Base-by-base conservation (phyloP, 1,140 invertebrate genomes). In the Amphibalanus amphitrite region DNA sequence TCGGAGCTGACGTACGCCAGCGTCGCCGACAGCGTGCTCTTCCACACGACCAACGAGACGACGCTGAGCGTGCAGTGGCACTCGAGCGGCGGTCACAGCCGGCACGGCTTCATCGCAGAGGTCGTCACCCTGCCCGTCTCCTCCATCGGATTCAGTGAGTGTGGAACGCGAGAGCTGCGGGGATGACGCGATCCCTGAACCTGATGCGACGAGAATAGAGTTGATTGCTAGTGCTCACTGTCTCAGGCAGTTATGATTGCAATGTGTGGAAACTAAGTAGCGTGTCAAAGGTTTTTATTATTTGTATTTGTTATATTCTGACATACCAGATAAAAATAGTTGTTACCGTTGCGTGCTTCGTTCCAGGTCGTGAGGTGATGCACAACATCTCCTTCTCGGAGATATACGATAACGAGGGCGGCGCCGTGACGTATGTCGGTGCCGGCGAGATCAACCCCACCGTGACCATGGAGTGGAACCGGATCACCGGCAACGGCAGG, bases 81-180 rank as follows among this genome's bases (percentile, higher is more conserved):
- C 77, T 93, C 95, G 0, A 96, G 94, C 73, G 95, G 95, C 59
- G 95, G 94, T 0, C 92, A 92, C 67, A 88, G 87, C 30, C 83
- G 86, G n/a, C 90, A 96, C 80, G 97, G 97, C 71, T 99, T 99
- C 78, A 91, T 99, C 75, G 97, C 96, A 25, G 96, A 99, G 83
- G 86, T 99, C 71, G 88, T 98, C 0, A 96, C 94, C 0, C 80
- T 98, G 28, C 97, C 97, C 0, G 91, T 94, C 75, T 91, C 92
- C 59, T 88, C 90, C 25, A 89, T 94, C 78, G 90, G 90, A 77
- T 89, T 92, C 77, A 90, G 91, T 92, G 82, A 88, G 88, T 84
- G n/a, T n/a, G n/a, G n/a, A n/a, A n/a, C n/a, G n/a, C n/a, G n/a
- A n/a, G n/a, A n/a, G n/a, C n/a, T n/a, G n/a, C n/a, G n/a, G n/a